Percentiles rank a stretch among this genome's conserved stretches.
These are phyloP conservation scores for Carcharodon carcharias DNA, from an alignment of 2,797 vertebrate genomes.

Conservation along the genomic window DNA sequence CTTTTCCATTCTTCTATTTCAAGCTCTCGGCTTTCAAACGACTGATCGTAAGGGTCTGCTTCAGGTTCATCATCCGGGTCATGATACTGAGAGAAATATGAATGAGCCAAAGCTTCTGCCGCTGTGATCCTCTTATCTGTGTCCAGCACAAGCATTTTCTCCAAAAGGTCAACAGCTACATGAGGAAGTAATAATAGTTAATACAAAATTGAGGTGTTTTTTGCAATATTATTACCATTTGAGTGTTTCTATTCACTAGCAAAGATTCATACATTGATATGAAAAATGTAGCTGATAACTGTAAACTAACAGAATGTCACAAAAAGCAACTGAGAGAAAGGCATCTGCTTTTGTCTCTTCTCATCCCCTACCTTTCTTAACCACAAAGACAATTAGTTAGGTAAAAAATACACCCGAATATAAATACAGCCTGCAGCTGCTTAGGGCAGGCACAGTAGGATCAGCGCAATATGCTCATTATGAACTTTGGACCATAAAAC, in stretches of 20 bases:
- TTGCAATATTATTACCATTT: not conserved
- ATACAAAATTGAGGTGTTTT: not conserved
- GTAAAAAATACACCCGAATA: not conserved
- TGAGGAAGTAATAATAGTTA: not conserved
- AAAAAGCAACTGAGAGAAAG: not conserved
- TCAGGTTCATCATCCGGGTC: slow-evolving; percentile 93
- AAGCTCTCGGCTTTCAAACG: slow-evolving; percentile 90
- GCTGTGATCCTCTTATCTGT: slow-evolving; percentile 93
- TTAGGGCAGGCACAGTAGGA: not conserved
- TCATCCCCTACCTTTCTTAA: not conserved
- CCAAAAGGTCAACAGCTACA: slow-evolving; percentile 86
- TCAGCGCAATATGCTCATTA: not conserved
- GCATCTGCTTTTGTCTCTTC: not conserved
- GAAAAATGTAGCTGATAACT: not conserved
- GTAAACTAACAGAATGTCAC: not conserved
- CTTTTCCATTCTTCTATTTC: slow-evolving; percentile 96
- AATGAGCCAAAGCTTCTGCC: slow-evolving; percentile 79
- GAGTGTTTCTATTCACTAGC: not conserved
- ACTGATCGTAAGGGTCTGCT: slow-evolving; percentile 93
- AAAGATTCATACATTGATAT: not conserved
- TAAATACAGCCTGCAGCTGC: not conserved
- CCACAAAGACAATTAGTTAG: not conserved
- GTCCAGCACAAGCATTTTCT: slow-evolving; percentile 96
- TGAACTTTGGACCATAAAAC: not conserved
- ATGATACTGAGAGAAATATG: slow-evolving; percentile 90